These are phyloP conservation scores for Gulo gulo DNA, from an alignment of 2,113 vertebrate species.

Conservation along the genomic window DNA sequence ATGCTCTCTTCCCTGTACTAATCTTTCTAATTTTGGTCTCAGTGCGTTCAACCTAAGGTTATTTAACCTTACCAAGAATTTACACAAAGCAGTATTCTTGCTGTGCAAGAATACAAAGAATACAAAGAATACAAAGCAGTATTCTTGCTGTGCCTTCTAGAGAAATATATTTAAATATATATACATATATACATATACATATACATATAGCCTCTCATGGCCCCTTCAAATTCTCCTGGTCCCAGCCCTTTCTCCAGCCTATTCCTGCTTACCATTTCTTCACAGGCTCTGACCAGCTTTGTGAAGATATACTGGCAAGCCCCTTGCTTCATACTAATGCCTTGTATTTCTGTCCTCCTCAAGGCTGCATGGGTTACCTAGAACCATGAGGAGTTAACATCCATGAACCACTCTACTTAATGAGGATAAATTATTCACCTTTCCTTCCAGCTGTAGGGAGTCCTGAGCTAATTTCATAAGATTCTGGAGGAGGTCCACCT, in stretches of 20 bases:
- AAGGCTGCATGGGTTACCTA: not conserved
- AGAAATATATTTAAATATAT: not conserved
- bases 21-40: conserved; percentile 26
- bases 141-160: not conserved
- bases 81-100: not conserved
- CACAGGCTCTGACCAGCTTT: not conserved
- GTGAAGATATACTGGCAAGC: not conserved
- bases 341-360: not conserved
- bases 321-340: not conserved
- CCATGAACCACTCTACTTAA: not conserved
- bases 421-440: not conserved
- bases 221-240: not conserved
- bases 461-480: not conserved
- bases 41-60: not conserved
- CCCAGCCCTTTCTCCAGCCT: not conserved
- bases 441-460: not conserved
- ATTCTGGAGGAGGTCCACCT: not conserved
- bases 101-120: too few species aligned
- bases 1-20: not conserved
- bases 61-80: conserved; percentile 18
- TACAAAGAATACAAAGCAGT: not conserved
- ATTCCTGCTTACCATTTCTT: not conserved
- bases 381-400: not conserved
- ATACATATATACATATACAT: not conserved
- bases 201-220: not conserved